phyloP scores from a whole-genome alignment of 2,113 vertebrate genomes.

The Vulpes ferrilata region DNA sequence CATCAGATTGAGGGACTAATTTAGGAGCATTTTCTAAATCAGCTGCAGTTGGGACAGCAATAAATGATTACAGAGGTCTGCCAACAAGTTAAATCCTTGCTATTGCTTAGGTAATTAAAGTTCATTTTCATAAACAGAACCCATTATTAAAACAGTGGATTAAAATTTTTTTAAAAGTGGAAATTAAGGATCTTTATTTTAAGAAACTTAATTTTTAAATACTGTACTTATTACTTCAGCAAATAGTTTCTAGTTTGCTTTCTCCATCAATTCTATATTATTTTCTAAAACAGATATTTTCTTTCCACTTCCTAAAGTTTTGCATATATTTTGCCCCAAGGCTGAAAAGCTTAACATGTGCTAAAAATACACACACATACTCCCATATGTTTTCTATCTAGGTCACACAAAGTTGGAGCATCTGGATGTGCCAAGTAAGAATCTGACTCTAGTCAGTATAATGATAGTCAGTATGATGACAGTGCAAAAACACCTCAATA shows the following conservation, averaged over 20 bases:
- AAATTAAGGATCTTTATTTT: slow-evolving; percentile 13
- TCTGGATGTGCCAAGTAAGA: slow-evolving; percentile 88
- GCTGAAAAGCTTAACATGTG: slow-evolving; percentile 85
- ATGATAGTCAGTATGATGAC: slow-evolving; percentile 90
- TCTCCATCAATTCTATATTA: slow-evolving; percentile 10
- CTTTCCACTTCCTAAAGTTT: slow-evolving; percentile 71
- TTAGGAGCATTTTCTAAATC: slow-evolving; percentile 45
- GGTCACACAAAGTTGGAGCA: slow-evolving; percentile 87
- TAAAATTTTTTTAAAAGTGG: not conserved
- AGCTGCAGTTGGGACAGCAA: slow-evolving; percentile 28
- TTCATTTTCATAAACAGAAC: slow-evolving; percentile 56
- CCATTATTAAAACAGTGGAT: slow-evolving; percentile 25
- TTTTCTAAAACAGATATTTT: slow-evolving; percentile 62
- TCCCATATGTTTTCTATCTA: slow-evolving; percentile 88
- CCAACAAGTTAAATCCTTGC: slow-evolving; percentile 8
- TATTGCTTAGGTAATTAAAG: not conserved
- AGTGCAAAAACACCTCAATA: slow-evolving; percentile 87
- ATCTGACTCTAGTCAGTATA: slow-evolving; percentile 88
- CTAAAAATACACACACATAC: slow-evolving; percentile 89
- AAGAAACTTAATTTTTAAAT: slow-evolving; percentile 59
- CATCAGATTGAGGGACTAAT: slow-evolving; percentile 12
- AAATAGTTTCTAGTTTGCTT: slow-evolving; percentile 20
- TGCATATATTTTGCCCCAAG: slow-evolving; percentile 81
- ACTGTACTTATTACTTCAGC: not conserved
- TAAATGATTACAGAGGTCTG: slow-evolving; percentile 2